phyloP scores from a whole-genome alignment of 2,113 vertebrate genomes.

The Lepisosteus oculatus region DNA sequence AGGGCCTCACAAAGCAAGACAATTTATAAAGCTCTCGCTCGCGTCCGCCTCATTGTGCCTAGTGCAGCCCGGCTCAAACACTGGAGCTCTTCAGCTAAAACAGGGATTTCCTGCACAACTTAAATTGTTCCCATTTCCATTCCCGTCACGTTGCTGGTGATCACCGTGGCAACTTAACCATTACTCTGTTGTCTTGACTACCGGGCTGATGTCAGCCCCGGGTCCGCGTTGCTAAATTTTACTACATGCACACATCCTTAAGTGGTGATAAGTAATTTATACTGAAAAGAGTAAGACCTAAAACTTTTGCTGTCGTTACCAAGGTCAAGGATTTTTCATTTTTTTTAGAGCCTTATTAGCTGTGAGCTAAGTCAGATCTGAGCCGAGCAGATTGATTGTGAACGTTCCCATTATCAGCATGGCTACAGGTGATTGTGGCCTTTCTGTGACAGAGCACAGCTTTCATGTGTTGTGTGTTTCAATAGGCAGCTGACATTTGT shows the following conservation, averaged over 20 bases:
- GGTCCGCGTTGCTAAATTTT: conserved; percentile 45
- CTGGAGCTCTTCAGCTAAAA: conserved; percentile 43
- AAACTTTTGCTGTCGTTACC: neutral
- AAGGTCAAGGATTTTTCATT: conserved; percentile 18
- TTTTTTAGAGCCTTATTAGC: too few relatives aligned
- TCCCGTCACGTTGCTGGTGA: conserved; percentile 62
- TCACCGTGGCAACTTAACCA: conserved; percentile 59
- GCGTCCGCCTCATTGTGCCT: neutral
- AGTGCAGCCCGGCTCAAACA: neutral
- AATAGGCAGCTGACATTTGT: too few relatives aligned
- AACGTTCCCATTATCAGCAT: neutral
- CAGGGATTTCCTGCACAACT: conserved; percentile 35
- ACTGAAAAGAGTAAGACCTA: neutral
- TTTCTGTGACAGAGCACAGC: neutral
- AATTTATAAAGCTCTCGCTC: conserved; percentile 1
- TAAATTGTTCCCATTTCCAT: conserved; percentile 55
- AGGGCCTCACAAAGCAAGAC: conserved; percentile 1
- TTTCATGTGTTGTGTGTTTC: too few relatives aligned
- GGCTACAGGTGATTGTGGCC: neutral
- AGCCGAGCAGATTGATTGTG: too few relatives aligned
- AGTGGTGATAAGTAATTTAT: conserved; percentile 16
- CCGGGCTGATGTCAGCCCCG: conserved; percentile 55
- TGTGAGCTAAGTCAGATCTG: too few relatives aligned
- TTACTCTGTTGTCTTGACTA: conserved; percentile 72
- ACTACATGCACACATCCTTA: conserved; percentile 17